Percentiles rank a stretch among this genome's conserved stretches.
Conservation (phyloP, 2,113 vertebrate genomes). For the Ardeotis arabs region DNA sequence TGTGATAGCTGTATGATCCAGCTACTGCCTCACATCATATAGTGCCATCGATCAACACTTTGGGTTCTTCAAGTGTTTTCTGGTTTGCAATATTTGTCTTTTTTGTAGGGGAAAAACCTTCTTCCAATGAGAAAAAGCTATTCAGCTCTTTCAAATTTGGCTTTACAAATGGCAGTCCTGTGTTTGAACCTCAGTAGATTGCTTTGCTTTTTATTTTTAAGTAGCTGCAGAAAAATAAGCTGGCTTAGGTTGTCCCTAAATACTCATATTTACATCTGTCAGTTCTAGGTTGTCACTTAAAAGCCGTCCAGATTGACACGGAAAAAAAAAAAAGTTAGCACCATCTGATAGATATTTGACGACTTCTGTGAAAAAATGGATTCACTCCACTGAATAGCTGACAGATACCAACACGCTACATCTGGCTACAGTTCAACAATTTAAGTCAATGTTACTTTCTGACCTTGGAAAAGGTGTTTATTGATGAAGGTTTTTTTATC, state of each 20-base stretch:
- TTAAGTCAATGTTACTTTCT: not conserved
- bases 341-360: conserved; percentile 12
- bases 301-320: conserved; percentile 8
- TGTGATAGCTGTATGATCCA: not conserved
- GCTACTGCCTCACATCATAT: not conserved
- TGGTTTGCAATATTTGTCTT: not conserved
- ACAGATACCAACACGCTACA: not conserved
- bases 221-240: not conserved
- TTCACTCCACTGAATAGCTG: conserved; percentile 39
- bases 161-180: not conserved
- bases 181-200: not conserved
- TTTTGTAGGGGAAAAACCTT: not conserved
- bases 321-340: not conserved
- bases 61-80: not conserved
- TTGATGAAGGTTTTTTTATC: not conserved
- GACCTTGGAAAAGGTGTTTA: not conserved
- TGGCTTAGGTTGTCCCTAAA: not conserved
- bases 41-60: not conserved
- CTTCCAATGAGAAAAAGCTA: not conserved
- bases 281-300: conserved; percentile 1
- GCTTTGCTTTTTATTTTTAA: not conserved
- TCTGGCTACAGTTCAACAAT: not conserved
- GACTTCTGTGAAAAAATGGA: conserved; percentile 1
- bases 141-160: not conserved
- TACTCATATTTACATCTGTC: conserved; percentile 20